Conservation (phyloP, 2,797 vertebrate genomes). For the Xenentodon cancila region DNA sequence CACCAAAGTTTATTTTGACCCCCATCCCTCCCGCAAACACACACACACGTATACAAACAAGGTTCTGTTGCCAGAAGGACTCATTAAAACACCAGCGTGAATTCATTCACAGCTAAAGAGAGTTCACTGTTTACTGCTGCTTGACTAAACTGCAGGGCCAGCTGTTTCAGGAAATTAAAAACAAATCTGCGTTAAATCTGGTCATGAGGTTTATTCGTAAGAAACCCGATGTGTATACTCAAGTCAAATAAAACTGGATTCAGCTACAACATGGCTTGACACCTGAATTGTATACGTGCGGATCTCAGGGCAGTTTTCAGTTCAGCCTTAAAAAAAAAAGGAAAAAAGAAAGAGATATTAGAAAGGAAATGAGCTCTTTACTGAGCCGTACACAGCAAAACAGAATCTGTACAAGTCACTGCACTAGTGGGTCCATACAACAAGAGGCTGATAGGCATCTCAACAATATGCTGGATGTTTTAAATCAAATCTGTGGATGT, state of each 20-base stretch:
- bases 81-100: conserved; percentile 17
- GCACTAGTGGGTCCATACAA: conserved; percentile 15
- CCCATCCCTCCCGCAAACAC: background rate
- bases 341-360: background rate
- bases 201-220: conserved; percentile 1
- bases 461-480: conserved; percentile 5
- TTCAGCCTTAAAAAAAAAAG: no score
- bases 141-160: conserved; percentile 4
- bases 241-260: background rate
- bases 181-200: conserved; percentile 4
- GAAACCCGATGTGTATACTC: background rate
- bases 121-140: conserved; percentile 15
- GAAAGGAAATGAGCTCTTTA: conserved; percentile 28
- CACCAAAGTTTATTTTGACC: conserved; percentile 12
- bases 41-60: background rate
- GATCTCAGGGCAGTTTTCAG: background rate
- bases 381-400: background rate
- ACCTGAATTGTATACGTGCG: background rate
- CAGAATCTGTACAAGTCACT: conserved; percentile 21
- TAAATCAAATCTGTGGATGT: background rate
- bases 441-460: conserved; percentile 35
- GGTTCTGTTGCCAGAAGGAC: conserved; percentile 1
- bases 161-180: conserved; percentile 26
- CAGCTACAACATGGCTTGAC: no score
- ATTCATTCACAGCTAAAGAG: conserved; percentile 24